Conservation (phyloP, 2,797 vertebrate genomes). For the Centropyge bicolor region DNA sequence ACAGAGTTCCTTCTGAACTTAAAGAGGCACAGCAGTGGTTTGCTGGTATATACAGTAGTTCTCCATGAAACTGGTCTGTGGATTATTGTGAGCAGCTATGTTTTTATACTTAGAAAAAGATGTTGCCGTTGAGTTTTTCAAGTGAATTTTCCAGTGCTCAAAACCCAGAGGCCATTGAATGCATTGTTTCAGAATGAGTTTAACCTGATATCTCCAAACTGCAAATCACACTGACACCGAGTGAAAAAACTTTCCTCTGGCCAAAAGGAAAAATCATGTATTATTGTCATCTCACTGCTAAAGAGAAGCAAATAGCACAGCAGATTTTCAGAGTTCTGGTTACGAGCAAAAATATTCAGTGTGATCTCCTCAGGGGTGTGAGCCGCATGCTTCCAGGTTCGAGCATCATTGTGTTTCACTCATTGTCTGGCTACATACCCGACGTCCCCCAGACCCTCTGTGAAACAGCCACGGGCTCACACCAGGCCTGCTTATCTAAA, state of each 20-base stretch:
- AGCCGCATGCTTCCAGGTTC: constrained; percentile 14
- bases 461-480: constrained; percentile 3
- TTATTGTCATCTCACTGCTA: not conserved
- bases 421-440: constrained; percentile 23
- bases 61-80: constrained; percentile 10
- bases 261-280: not conserved
- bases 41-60: not conserved
- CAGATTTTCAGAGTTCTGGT: constrained; percentile 10
- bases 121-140: not conserved
- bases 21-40: not conserved
- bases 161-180: not conserved
- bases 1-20: not conserved
- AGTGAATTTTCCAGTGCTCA: not conserved
- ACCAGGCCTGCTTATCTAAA: not conserved
- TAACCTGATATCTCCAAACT: constrained; percentile 19
- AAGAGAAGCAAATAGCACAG: constrained; percentile 13
- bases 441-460: constrained; percentile 15
- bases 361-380: constrained; percentile 6
- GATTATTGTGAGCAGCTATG: not conserved
- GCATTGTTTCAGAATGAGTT: not conserved
- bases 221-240: constrained; percentile 9
- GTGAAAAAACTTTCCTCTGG: not conserved
- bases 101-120: not conserved
- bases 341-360: constrained; percentile 27
- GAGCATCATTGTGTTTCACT: constrained; percentile 19